Base-by-base conservation (phyloP, 2,113 vertebrate species). In the Neomonachus schauinslandi region DNA sequence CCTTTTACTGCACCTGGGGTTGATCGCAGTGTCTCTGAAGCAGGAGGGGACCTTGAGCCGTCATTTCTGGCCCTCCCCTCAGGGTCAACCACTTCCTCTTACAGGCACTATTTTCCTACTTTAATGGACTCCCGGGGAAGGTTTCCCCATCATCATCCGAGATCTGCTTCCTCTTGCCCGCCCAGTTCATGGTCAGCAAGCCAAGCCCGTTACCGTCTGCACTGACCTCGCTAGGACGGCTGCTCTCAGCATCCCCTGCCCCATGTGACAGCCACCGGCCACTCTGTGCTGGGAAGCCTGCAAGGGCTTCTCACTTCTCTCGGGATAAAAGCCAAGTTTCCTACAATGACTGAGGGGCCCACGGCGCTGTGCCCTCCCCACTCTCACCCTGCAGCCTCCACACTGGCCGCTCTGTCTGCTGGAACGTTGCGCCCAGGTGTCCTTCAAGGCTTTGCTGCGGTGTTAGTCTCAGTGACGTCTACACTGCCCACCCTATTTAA, bases 141-240 rank as follows among this genome's bases (percentile, higher is more conserved):
- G 7, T 5, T 11, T 42, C 4, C 24, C 57, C 12, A 0, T 21
- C 11, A 0, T 19, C 5, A 2, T 6, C 26, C 28, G 8, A 12
- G 22, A 28, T 3, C 2, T 24, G 12, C 2, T 7, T 31, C 31
- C 6, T 84, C 12, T 33, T 16, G 15, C 33, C 12, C 46, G 6
- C 24, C 46, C 16, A 2, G 0, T 4, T 13, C 65, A 0, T 2
- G 8, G 5, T 10, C 5, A 0, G 5, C 39, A 9, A 0, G 7
- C 33, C 33, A 53, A n/a, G 28, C 1, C 26, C 26, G 5, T 7
- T 26, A 14, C n/a, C 49, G 26, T 26, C 4, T 33, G 15, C 33
- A 19, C 59, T 49, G 36, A 36, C 22, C 28, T 12, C 33, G 9
- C 26, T 3, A 1, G 13, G 84, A 24, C 0, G 0, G 1, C 13